phyloP scores from a whole-genome alignment of 2,113 vertebrate genomes.

The Martes martes region DNA sequence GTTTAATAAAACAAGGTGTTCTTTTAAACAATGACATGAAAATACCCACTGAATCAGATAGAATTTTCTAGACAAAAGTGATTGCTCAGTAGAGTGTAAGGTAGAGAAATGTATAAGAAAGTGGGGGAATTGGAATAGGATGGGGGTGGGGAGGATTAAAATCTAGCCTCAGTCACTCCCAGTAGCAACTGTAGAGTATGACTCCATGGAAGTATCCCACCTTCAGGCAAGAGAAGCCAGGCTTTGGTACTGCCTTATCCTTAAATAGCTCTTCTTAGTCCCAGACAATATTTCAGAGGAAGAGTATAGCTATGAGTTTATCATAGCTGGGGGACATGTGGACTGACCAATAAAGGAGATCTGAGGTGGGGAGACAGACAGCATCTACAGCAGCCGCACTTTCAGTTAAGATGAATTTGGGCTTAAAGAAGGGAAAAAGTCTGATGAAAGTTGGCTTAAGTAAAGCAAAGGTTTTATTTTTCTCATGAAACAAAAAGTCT shows the following conservation, averaged over 20 bases:
- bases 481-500: neutral
- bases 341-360: neutral
- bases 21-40: neutral
- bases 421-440: neutral
- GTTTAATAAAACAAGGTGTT: neutral
- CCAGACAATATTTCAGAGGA: neutral
- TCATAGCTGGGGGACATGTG: too few relatives aligned
- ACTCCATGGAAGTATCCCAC: accelerated
- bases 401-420: neutral
- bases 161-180: neutral
- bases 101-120: neutral
- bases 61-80: neutral
- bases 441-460: neutral
- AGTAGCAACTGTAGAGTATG: neutral
- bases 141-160: too few relatives aligned
- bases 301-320: neutral
- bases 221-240: neutral
- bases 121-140: neutral
- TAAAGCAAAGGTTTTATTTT: neutral
- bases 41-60: neutral
- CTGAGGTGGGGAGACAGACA: neutral
- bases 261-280: neutral
- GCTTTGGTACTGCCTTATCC: neutral
- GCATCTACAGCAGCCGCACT: neutral
- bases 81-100: neutral